Base-by-base conservation (phyloP, 2,797 vertebrate species). In the Ataeniobius toweri region DNA sequence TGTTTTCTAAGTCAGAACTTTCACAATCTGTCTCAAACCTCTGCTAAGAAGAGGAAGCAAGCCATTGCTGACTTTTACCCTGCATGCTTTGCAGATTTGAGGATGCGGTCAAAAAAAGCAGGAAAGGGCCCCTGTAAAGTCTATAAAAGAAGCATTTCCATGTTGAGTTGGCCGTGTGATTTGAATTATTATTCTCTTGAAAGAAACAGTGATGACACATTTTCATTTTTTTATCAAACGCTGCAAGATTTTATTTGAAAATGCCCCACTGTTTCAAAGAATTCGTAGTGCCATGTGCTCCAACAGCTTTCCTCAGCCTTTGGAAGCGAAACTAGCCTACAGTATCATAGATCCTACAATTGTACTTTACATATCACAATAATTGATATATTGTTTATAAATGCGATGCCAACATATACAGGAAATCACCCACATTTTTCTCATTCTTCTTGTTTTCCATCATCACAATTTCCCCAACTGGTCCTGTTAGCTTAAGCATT, bases 1-100 rank as follows among this genome's bases (percentile, higher is more conserved):
- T 65, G 50, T 74, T 81, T 71, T 65, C 74, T 53, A 39, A 71
- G 58, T 70, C 75, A 74, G 46, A 22, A 46, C 1, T 80, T 89
- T 78, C 48, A 80, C 10, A 78, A 36, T 14, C 5, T 50, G 58
- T 79, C 71, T 89, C 51, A 81, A 79, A 82, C 58, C 74, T 28
- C 67, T 12, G 67, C 73, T 36, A 36, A 80, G 55, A 22, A 78
- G 72, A 85, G 83, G 81, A 86, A 92, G 77, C 78, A 48, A 73
- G 24, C 58, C 61, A 65, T 14, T 77, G 51, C 74, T 78, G 69
- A 59, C 51, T 48, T 41, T 73, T 63, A 75, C 67, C 61, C 79
- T 76, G 36, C 77, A 41, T 10, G 13, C 74, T 82, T 83, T 84
- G 69, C 79, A 61, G 63, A 51, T 59, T 44, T 86, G 76, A 69